Evolutionary conservation across 2,113 vertebrate genomes (phyloP).

Genomic region (Danio rerio): DNA sequence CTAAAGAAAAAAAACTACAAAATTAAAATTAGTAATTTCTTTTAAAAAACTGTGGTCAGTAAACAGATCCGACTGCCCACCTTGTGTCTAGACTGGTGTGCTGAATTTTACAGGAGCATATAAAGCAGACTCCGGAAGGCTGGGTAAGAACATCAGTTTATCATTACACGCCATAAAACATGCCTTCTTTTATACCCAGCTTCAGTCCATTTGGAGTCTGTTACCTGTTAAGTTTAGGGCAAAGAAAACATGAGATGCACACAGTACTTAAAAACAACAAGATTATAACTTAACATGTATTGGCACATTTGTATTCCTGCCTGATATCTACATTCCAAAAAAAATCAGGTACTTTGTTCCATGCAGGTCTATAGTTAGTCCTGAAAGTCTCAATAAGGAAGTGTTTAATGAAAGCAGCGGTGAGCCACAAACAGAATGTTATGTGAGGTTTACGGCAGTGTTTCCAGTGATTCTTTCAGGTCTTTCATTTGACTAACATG

Average conservation of each 20-base stretch:
- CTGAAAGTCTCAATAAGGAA: neutral
- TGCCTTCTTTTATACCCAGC: neutral
- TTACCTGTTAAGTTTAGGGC: neutral
- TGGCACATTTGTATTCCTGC: too few species aligned
- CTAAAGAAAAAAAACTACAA: too few species aligned
- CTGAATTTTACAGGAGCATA: conserved; percentile 6
- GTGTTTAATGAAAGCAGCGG: neutral
- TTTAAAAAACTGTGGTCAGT: neutral
- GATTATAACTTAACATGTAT: too few species aligned
- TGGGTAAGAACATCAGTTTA: conserved; percentile 19
- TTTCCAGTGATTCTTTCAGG: neutral
- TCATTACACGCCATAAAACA: conserved; percentile 29
- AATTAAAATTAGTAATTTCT: too few species aligned
- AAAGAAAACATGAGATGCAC: neutral
- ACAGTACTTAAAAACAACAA: too few species aligned
- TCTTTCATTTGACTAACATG: conserved; percentile 25
- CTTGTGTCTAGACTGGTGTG: neutral
- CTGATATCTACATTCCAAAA: too few species aligned
- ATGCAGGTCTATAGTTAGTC: neutral
- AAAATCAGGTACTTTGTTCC: neutral
- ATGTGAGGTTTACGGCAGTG: neutral
- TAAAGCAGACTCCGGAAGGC: conserved; percentile 17
- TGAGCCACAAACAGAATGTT: conserved; percentile 7
- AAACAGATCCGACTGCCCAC: conserved; percentile 1
- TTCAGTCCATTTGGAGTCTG: neutral